Base-by-base conservation (phyloP, 2,888 invertebrate genomes). In the Cabera pusaria region DNA sequence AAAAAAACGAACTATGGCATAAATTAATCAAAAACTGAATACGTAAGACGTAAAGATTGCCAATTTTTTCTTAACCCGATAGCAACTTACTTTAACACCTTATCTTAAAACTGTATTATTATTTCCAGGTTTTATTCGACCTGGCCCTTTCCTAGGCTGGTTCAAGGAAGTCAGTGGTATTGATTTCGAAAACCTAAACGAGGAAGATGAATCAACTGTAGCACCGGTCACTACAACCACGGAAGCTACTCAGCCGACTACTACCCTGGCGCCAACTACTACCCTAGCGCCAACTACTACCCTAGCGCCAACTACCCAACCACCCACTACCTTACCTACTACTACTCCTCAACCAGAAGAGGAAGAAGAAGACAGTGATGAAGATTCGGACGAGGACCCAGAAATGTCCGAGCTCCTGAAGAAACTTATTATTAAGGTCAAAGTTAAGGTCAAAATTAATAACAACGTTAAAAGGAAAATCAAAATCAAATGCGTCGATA, bases 131-230 rank as follows among this genome's bases (percentile, higher is more conserved):
- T 88, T 87, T 52, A 64, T 71, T 6, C 77, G 87, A 1, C 64
- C 85, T 1, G 85, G 80, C 10, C 83, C 83, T 0, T 89, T 81
- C 73, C 72, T 65, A 1, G 19, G 52, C 7, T 89, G 88, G 88
- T 65, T 79, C 32, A 44, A 54, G 11, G 43, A 73, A 21, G 39
- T 80, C 2, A 69, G 78, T 1, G 81, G 80, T 1, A 56, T 86
- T 7, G 77, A 86, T 43, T 86, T 85, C 25, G 80, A 84, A 19
- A 72, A 71, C 43, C 45, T 79, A 0, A 45, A 64, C 1, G 75
- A 77, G 37, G 66, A 63, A 14, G 64, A 60, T 11, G 63, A 35
- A 38, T 53, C 28, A 22, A 45, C 45, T 6, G 36, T 36, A 36
- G 26, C 31, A 3, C 26, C 33, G 20, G 16, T 9, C 4, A 9